These are phyloP conservation scores for Amphiprion percula DNA, from an alignment of 2,113 vertebrate species.

Conservation along the genomic window DNA sequence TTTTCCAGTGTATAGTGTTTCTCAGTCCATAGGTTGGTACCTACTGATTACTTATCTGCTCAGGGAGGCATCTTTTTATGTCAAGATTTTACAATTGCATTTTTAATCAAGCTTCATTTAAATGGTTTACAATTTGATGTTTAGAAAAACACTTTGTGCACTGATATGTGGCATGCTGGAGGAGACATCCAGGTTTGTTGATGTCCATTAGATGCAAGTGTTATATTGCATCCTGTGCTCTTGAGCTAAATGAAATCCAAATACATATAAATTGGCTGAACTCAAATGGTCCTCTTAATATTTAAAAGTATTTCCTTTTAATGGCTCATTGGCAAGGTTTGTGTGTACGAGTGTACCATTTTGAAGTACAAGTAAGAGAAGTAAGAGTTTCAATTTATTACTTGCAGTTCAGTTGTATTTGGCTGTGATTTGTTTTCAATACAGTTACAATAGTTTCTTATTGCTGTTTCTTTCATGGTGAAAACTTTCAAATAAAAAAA, in stretches of 20 bases:
- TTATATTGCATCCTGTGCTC: neutral
- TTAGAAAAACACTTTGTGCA: neutral
- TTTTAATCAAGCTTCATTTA: neutral
- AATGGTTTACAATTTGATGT: neutral
- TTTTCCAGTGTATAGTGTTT: neutral
- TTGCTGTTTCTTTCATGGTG: no score
- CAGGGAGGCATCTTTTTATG: constrained; percentile 24
- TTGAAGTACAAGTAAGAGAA: no score
- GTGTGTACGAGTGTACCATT: neutral
- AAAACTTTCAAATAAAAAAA: no score
- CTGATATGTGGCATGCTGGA: neutral
- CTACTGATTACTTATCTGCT: constrained; percentile 14
- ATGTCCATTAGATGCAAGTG: neutral
- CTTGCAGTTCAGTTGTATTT: no score
- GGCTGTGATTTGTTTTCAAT: no score
- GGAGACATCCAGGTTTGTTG: neutral
- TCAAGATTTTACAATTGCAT: constrained; percentile 16
- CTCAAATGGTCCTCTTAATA: neutral
- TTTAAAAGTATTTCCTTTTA: neutral
- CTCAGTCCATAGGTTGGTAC: neutral
- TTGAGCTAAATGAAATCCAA: neutral
- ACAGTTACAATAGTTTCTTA: no score
- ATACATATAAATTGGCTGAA: neutral
- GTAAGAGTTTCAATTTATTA: no score
- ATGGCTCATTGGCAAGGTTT: neutral